These are phyloP conservation scores for Campoplex nolae DNA, from an alignment of 2,888 invertebrate species.

Conservation along the genomic window DNA sequence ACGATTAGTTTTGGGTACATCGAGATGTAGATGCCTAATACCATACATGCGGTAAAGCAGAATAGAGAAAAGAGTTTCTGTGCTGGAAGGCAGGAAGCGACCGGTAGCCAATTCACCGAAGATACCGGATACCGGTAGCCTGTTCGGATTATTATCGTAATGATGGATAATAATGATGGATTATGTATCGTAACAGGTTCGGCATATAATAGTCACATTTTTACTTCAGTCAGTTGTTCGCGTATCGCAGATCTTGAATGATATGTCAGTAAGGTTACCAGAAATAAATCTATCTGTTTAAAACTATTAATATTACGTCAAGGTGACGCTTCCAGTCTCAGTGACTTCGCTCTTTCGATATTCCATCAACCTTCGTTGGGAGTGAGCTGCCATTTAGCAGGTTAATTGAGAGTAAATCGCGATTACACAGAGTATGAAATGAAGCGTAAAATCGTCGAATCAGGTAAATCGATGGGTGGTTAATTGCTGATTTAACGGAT, in stretches of 20 bases:
- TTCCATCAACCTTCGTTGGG: not conserved
- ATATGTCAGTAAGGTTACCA: slow-evolving; percentile 9
- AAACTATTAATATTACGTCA: slow-evolving; percentile 26
- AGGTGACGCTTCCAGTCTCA: slow-evolving; percentile 21
- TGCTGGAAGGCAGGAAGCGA: slow-evolving; percentile 24
- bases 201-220: slow-evolving; percentile 27
- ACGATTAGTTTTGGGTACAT: slow-evolving; percentile 61
- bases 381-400: slow-evolving; percentile 33
- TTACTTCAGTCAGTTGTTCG: slow-evolving; percentile 33
- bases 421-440: slow-evolving; percentile 68
- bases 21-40: slow-evolving; percentile 44
- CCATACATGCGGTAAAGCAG: slow-evolving; percentile 38
- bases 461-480: slow-evolving; percentile 72
- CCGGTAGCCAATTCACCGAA: slow-evolving; percentile 54
- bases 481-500: slow-evolving; percentile 77
- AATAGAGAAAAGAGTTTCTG: slow-evolving; percentile 28
- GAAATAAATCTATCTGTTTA: slow-evolving; percentile 16
- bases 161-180: slow-evolving; percentile 61
- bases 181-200: slow-evolving; percentile 49
- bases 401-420: slow-evolving; percentile 69
- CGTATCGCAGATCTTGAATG: not conserved
- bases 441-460: slow-evolving; percentile 78
- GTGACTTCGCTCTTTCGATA: slow-evolving; percentile 52
- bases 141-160: slow-evolving; percentile 62
- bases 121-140: slow-evolving; percentile 63